Conservation (phyloP, 2,113 vertebrate genomes). For the Tachuris rubrigastra region DNA sequence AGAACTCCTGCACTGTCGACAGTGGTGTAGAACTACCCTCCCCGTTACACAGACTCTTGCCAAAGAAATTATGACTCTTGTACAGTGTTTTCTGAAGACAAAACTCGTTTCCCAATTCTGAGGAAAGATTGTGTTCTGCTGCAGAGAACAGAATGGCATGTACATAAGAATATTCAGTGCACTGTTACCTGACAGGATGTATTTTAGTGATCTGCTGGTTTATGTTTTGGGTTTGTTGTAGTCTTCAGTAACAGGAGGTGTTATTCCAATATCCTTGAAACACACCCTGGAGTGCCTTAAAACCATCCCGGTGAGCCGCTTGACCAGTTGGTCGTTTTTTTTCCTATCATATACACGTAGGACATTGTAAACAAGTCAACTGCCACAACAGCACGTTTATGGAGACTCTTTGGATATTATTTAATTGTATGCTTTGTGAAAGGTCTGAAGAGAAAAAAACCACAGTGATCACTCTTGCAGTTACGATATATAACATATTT, state of each 20-base stretch:
- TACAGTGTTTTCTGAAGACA: slow-evolving; percentile 34
- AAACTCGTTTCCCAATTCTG: not conserved
- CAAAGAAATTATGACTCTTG: slow-evolving; percentile 45
- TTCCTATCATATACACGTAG: not conserved
- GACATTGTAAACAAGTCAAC: not conserved
- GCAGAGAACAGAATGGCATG: slow-evolving; percentile 11
- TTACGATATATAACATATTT: not conserved
- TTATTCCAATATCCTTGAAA: slow-evolving; percentile 8
- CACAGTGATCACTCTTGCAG: not conserved
- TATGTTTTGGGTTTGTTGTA: slow-evolving; percentile 8
- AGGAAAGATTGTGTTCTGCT: slow-evolving; percentile 9
- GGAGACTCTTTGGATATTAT: not conserved
- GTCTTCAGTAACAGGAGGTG: not conserved
- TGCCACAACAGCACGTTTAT: not conserved
- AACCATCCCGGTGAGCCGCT: not conserved
- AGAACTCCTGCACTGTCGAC: slow-evolving; percentile 4
- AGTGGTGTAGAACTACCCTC: slow-evolving; percentile 1
- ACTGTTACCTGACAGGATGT: slow-evolving; percentile 40
- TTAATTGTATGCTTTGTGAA: not conserved
- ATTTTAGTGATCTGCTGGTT: slow-evolving; percentile 27
- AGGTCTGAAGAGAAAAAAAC: not conserved
- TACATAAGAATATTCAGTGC: slow-evolving; percentile 38
- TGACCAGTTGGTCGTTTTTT: not conserved
- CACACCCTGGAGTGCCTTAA: slow-evolving; percentile 59
- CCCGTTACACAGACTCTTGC: slow-evolving; percentile 40